A percentile compares a stretch with the other conserved stretches of the same genome.
phyloP scores from a whole-genome alignment of 2,797 vertebrate species.

The Sebastes variabilis region DNA sequence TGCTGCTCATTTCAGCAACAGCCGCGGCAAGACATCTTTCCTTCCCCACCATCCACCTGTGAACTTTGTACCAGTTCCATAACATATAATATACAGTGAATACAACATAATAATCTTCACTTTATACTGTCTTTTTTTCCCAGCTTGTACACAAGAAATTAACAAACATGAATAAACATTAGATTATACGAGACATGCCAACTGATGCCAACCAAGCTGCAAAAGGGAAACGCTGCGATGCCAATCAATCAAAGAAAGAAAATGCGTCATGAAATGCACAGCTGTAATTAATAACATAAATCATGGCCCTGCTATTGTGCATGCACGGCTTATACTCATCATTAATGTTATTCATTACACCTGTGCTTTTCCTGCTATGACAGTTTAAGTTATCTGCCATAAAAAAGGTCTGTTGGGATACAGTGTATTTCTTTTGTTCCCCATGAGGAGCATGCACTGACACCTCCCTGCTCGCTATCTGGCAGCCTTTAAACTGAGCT shows the following conservation, averaged over 20 bases:
- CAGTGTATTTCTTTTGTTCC: not conserved
- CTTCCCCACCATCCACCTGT: constrained; percentile 5
- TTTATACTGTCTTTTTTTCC: not conserved
- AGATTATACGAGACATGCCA: not conserved
- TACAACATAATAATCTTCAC: not conserved
- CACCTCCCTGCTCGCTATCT: not conserved
- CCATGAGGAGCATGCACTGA: not conserved
- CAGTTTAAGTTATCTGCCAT: not conserved
- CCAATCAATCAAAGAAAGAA: not conserved
- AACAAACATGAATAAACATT: not conserved
- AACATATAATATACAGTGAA: not conserved
- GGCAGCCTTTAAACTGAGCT: constrained; percentile 22
- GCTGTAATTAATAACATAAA: not conserved
- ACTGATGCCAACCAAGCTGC: not conserved
- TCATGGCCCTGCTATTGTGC: not conserved
- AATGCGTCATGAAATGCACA: not conserved
- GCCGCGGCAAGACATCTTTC: not conserved
- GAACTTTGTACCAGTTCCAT: not conserved
- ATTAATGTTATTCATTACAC: constrained; percentile 5
- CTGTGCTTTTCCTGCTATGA: not conserved
- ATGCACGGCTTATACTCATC: not conserved
- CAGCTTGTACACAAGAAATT: not conserved
- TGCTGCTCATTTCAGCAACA: constrained; percentile 35
- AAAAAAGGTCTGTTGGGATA: constrained; percentile 2
- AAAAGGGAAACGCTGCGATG: not conserved